Evolutionary conservation across 1,140 invertebrate genomes (phyloP), one percentile per base, ranked within the genome.

Genomic region (Plutomurus gul): DNA sequence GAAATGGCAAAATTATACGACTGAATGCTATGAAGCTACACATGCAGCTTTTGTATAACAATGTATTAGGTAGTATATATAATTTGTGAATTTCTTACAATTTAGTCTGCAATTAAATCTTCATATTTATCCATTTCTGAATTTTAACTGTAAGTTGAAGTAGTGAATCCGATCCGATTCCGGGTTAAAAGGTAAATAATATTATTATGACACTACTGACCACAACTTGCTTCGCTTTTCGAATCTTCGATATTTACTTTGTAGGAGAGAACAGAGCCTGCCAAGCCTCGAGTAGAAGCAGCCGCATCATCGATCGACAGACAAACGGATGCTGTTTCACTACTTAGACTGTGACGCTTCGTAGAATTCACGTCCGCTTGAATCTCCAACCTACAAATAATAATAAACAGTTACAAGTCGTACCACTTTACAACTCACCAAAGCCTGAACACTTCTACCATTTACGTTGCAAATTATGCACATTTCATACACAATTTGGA

Each of bases 251-350:
- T 78, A 72, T 82, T 86, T 84, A 89, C 89, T 89, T 91, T 92
- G 84, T 92, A 92, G 82, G 92, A 92, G 20, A 92, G 86, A 80
- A 94, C 90, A 16, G 93, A 94, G 8, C 93, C 93, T 51, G 93
- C 93, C 47, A 94, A 86, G 30, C 92, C 93, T 81, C 91, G 89
- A 0, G 92, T 93, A 25, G 93, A 94, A 7, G 92, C 90, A 6
- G 88, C 90, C 18, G 91, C 90, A 85, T 92, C 91, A 84, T 92
- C 91, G 51, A 78, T 90, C 89, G 46, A 91, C 87, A 39, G 90
- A 91, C 40, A 90, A 87, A 90, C 91, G 6, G 91, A 93, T 4
- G 90, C 89, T 5, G 90, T 91, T 85, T 92, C 92, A 84, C 92
- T 93, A 84, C 91, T 92, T 18, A 93, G 86, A 85, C 92, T 93